A percentile compares a stretch with the other conserved stretches of the same genome.
Conservation (phyloP, 2,797 vertebrate species). For the Poeciliopsis infans region DNA sequence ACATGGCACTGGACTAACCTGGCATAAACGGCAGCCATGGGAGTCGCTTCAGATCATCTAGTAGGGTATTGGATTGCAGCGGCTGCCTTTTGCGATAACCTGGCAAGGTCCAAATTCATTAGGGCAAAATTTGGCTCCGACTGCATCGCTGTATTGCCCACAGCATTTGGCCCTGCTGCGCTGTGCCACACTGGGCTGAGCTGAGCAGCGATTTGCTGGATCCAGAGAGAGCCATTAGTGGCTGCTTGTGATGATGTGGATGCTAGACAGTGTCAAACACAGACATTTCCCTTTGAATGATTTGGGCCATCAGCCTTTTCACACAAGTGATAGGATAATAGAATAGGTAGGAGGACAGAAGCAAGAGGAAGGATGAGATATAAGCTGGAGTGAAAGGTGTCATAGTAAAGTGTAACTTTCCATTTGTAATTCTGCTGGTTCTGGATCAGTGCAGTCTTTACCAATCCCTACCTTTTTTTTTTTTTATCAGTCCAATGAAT, state of each 20-base stretch:
- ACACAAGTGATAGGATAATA: conserved; percentile 70
- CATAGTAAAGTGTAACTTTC: background rate
- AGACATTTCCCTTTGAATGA: conserved; percentile 81
- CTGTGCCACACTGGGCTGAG: conserved; percentile 61
- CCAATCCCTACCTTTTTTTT: background rate
- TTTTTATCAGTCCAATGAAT: no score
- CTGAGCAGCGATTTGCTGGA: conserved; percentile 70
- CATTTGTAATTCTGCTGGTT: background rate
- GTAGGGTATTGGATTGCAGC: conserved; percentile 78
- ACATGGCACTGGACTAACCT: conserved; percentile 75
- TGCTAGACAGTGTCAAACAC: conserved; percentile 77
- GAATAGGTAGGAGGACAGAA: conserved; percentile 56
- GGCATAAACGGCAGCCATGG: conserved; percentile 73
- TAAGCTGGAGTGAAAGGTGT: conserved; percentile 29
- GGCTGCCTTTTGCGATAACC: conserved; percentile 79
- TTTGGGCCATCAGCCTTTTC: conserved; percentile 77
- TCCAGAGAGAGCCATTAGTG: conserved; percentile 81
- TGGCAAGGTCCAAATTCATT: conserved; percentile 83
- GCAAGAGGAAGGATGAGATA: conserved; percentile 22
- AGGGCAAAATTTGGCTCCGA: conserved; percentile 81
- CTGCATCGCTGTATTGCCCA: conserved; percentile 74
- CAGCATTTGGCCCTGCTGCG: conserved; percentile 78
- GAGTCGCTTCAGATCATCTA: conserved; percentile 82
- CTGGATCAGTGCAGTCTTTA: background rate
- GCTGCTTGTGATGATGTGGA: conserved; percentile 80